These are phyloP conservation scores for Naja naja DNA, from an alignment of 2,113 vertebrate species.

Conservation along the genomic window DNA sequence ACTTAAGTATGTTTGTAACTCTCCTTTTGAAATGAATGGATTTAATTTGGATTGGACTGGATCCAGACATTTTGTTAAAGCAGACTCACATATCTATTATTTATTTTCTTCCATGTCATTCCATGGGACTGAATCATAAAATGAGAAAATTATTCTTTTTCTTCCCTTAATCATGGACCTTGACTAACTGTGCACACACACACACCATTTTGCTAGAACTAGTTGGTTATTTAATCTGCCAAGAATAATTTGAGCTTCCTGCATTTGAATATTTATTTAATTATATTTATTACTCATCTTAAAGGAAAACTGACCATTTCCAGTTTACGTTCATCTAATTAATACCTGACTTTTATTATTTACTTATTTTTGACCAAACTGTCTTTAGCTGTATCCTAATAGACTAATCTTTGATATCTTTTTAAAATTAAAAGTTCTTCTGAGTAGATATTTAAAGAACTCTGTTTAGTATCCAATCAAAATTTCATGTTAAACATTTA, in stretches of 20 bases:
- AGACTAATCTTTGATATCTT: not conserved
- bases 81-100: not conserved
- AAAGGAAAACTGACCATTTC: not conserved
- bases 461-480: not conserved
- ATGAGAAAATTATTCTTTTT: not conserved
- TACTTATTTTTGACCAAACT: not conserved
- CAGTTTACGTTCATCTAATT: not conserved
- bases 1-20: not conserved
- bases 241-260: conserved; percentile 3
- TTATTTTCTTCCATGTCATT: not conserved
- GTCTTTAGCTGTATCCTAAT: not conserved
- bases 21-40: not conserved
- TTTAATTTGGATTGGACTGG: not conserved
- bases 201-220: not conserved
- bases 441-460: not conserved
- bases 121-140: not conserved
- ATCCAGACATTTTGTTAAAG: not conserved
- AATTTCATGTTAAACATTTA: not conserved
- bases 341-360: not conserved
- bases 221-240: conserved; percentile 3
- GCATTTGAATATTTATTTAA: not conserved
- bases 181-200: not conserved
- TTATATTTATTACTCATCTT: not conserved
- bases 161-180: not conserved
- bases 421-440: not conserved